phyloP scores from a whole-genome alignment of 2,888 invertebrate species.

The Hemistola chrysoprasaria region DNA sequence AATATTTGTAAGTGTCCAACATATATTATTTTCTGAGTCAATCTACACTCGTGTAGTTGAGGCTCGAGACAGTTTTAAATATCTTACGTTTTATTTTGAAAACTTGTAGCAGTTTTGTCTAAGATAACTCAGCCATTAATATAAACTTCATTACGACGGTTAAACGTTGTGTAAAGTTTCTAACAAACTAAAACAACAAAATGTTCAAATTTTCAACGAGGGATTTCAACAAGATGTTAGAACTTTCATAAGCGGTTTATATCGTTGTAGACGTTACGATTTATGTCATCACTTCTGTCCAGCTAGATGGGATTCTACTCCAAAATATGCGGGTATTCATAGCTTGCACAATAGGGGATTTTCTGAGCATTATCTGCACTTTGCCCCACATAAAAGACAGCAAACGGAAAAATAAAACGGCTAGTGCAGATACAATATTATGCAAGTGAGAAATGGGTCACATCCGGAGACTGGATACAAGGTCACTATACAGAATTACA shows the following conservation, averaged over 20 bases:
- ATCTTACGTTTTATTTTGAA: too few species aligned
- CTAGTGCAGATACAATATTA: slow-evolving; percentile 20
- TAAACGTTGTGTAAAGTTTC: too few species aligned
- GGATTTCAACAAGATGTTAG: slow-evolving; percentile 8
- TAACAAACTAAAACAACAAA: background rate
- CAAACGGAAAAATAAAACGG: slow-evolving; percentile 27
- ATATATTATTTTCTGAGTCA: too few species aligned
- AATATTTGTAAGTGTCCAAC: too few species aligned
- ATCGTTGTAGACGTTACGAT: slow-evolving; percentile 9
- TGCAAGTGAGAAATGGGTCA: slow-evolving; percentile 30
- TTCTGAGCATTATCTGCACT: slow-evolving; percentile 28
- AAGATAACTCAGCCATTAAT: too few species aligned
- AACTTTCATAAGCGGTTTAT: slow-evolving; percentile 9
- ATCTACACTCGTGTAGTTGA: too few species aligned
- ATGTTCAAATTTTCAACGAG: slow-evolving; percentile 5
- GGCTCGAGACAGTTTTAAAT: too few species aligned
- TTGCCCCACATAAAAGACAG: slow-evolving; percentile 19
- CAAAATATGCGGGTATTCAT: slow-evolving; percentile 18
- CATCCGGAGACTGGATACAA: slow-evolving; percentile 26
- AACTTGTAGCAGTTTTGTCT: too few species aligned
- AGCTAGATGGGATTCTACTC: slow-evolving; percentile 11
- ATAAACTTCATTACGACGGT: too few species aligned
- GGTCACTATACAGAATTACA: slow-evolving; percentile 25
- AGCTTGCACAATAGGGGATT: slow-evolving; percentile 24
- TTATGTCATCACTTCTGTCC: slow-evolving; percentile 7